These are phyloP conservation scores for Ceuthmochares aereus DNA, from an alignment of 2,113 vertebrate species.

Conservation along the genomic window DNA sequence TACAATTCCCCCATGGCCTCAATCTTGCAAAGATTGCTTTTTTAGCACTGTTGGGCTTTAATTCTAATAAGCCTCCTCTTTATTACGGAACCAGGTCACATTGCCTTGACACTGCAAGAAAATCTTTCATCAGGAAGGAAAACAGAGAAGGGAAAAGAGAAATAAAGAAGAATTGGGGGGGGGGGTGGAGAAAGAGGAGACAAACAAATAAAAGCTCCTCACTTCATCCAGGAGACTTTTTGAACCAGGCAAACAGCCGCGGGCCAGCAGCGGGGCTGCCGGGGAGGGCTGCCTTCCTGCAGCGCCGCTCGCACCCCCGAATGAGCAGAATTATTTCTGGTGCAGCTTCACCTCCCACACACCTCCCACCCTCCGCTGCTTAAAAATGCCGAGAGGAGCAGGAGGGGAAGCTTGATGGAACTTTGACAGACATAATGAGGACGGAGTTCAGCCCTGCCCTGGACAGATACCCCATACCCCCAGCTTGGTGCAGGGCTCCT, in stretches of 20 bases:
- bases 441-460: background rate
- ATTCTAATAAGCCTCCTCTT: constrained; percentile 76
- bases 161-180: background rate
- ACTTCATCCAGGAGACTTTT: background rate
- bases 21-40: constrained; percentile 78
- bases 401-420: background rate
- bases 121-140: constrained; percentile 1
- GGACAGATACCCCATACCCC: background rate
- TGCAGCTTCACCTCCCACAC: constrained; percentile 44
- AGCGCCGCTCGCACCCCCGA: background rate
- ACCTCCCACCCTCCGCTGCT: constrained; percentile 43
- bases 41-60: constrained; percentile 76
- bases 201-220: constrained; percentile 8
- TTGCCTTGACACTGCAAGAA: constrained; percentile 67
- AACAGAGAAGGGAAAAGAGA: background rate
- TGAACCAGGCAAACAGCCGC: background rate
- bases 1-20: constrained; percentile 76
- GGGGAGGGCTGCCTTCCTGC: background rate
- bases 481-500: background rate
- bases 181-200: background rate
- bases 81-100: constrained; percentile 75
- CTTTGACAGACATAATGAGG: constrained; percentile 15
- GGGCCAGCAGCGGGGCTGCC: background rate
- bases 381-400: background rate
- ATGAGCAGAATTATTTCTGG: constrained; percentile 24